Conservation (phyloP, 2,888 invertebrate genomes). For the Xestia c-nigrum region DNA sequence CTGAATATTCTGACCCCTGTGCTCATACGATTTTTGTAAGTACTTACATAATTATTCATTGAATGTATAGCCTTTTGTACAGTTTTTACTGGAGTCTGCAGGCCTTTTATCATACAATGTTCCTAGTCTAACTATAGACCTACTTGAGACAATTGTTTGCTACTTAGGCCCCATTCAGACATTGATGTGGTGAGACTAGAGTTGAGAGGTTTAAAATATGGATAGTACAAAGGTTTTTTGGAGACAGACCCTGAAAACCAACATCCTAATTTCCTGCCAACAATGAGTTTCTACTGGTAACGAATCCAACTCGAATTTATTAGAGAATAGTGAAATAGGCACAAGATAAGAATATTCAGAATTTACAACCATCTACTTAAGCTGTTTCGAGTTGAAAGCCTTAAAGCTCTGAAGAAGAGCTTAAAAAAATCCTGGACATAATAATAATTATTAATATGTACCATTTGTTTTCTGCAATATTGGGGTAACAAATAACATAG, state of each 20-base stretch:
- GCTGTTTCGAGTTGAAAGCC: neutral
- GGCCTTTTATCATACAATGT: neutral
- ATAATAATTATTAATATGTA: neutral
- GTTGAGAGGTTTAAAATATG: neutral
- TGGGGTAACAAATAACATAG: neutral
- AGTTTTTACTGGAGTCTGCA: neutral
- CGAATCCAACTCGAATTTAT: neutral
- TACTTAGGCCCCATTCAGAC: constrained; percentile 23
- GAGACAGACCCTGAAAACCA: neutral
- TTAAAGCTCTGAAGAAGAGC: neutral
- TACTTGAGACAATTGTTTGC: constrained; percentile 35
- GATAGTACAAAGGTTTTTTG: neutral
- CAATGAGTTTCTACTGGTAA: neutral
- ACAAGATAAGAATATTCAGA: neutral
- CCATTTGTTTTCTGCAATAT: neutral
- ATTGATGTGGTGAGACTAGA: neutral
- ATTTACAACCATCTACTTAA: neutral
- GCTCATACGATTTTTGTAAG: neutral
- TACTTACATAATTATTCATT: neutral
- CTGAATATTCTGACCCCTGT: neutral
- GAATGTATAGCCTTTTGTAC: neutral
- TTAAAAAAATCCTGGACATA: neutral
- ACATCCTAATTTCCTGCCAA: neutral
- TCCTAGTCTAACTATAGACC: constrained; percentile 13
- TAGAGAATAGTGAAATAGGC: neutral